These are phyloP conservation scores for Allobates femoralis DNA, from an alignment of 2,797 vertebrate species.

Conservation along the genomic window DNA sequence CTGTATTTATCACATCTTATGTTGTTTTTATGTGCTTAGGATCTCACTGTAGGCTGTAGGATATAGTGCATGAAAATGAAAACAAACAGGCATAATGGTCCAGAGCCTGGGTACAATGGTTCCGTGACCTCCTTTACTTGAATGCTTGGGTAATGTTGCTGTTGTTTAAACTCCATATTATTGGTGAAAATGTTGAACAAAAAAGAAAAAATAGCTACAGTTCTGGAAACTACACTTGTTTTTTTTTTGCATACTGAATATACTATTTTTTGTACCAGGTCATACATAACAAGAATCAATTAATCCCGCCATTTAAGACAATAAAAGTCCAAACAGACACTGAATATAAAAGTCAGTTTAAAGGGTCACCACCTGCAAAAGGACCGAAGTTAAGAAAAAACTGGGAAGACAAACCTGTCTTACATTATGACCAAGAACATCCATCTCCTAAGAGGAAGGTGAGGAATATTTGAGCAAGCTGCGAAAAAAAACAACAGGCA, in stretches of 20 bases:
- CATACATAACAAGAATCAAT: conserved; percentile 74
- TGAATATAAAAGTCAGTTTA: conserved; percentile 77
- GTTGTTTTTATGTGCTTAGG: neutral
- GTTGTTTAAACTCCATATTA: neutral
- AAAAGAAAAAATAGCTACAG: neutral
- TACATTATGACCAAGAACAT: conserved; percentile 66
- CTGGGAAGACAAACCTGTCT: conserved; percentile 72
- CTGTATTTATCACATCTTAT: neutral
- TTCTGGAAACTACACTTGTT: neutral
- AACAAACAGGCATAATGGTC: neutral
- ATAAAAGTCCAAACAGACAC: conserved; percentile 73
- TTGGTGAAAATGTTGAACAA: neutral
- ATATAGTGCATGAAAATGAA: neutral
- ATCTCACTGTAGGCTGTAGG: neutral
- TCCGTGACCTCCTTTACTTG: neutral
- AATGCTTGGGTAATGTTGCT: neutral
- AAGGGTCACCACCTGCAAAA: conserved; percentile 72
- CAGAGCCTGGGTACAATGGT: neutral
- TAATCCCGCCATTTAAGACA: conserved; percentile 73
- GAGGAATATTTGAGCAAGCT: neutral
- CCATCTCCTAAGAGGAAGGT: conserved; percentile 69
- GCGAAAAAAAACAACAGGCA: neutral
- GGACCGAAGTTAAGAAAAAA: conserved; percentile 69
- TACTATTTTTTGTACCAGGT: conserved; percentile 69
- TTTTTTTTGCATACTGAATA: neutral